Conservation (phyloP, 2,113 vertebrate genomes). For the Calonectris borealis region DNA sequence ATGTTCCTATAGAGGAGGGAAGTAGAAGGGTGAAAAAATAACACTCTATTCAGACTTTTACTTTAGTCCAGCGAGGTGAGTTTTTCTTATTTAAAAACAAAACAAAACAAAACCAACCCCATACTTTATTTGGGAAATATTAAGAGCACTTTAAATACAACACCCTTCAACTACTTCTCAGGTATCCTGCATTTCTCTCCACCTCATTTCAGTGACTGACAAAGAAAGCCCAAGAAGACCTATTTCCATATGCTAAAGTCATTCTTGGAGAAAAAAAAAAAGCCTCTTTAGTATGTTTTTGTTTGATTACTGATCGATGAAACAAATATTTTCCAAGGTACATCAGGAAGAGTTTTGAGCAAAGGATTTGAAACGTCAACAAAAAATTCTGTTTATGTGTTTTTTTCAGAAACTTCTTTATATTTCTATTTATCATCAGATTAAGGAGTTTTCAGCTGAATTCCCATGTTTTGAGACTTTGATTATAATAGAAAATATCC, state of each 20-base stretch:
- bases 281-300: background rate
- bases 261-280: background rate
- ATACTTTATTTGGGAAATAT: background rate
- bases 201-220: background rate
- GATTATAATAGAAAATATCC: background rate
- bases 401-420: background rate
- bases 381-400: background rate
- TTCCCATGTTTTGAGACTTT: background rate
- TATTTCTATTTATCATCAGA: background rate
- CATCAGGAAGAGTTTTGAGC: background rate
- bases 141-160: background rate
- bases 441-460: background rate
- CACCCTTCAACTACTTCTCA: background rate
- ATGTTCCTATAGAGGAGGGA: background rate
- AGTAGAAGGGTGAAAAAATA: background rate
- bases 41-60: background rate
- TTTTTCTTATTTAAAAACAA: background rate
- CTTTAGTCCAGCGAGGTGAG: background rate
- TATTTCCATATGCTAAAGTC: background rate
- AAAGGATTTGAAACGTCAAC: background rate
- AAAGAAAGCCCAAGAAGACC: background rate
- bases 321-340: background rate
- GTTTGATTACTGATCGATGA: background rate
- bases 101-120: too few relatives aligned
- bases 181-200: background rate